Evolutionary conservation across 2,113 vertebrate species (phyloP), one percentile per base, ranked within the genome.

Genomic region (Varanus salvator): DNA sequence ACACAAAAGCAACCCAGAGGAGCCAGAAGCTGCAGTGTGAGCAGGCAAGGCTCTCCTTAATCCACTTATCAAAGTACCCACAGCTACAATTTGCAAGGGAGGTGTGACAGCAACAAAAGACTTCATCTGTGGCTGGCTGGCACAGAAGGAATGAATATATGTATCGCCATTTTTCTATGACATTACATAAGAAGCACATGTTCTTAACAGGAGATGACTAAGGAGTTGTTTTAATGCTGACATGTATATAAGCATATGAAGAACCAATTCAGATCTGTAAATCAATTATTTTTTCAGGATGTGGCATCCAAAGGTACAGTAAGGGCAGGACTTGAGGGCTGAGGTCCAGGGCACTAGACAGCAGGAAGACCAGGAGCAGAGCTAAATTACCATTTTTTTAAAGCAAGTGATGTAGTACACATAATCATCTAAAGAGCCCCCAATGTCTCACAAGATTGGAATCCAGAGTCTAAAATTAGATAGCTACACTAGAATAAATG

Each of bases 1-100:
- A 69, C 77, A 91, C 2, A 0, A 90, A 90, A 90, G 89, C 87
- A 72, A 64, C 19, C 48, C 38, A 48, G 68, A 44, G 14, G 38
- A 69, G 68, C 44, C 25, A n/a, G 89, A 74, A 89, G 90, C 90
- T 90, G 90, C 89, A 0, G 83, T 64, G 38, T 84, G 85, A 86
- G 52, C 76, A 66, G 19, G 31, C 69, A 72, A 85, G 76, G 60
- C 29, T 54, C 34, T 91, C 87, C 74, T 89, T 95, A 96, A 96
- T 95, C 94, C 91, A 64, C 90, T 95, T 95, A 95, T 93, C 83
- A 48, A 78, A 89, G 93, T 21, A 12, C 84, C 93, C 15, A 90
- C 93, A 92, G 87, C 69, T 92, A 91, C 87, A 69, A 0, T 93
- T 94, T 88, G 86, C 80, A 23, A 92, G 90, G 88, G 82, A 52